Evolutionary conservation across 2,113 vertebrate species (phyloP), one percentile per base, ranked within the genome.

Genomic region (Vimba vimba): DNA sequence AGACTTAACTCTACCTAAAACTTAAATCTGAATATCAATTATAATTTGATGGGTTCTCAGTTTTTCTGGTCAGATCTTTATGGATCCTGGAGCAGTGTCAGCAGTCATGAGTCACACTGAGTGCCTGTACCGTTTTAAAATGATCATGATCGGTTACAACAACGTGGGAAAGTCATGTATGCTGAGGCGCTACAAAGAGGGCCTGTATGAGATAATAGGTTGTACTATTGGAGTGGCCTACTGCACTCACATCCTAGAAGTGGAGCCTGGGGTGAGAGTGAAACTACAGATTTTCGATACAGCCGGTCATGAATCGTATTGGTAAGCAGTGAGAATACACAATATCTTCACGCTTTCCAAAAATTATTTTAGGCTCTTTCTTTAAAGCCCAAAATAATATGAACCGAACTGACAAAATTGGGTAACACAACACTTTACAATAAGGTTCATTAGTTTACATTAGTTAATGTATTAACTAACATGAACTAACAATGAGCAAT

Each of bases 81-180:
- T 47, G 45, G 45, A 11, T 47, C 11, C 45, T 47, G 11, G 45
- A 47, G 45, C 33, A 36, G 33, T 36, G 33, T 36, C 47, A 75
- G 52, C 66, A 1, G 74, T 25, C 55, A 96, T 95, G 95, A 96
- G 97, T 79, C 90, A 90, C 82, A 92, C 92, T 0, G 85, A 90
- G 84, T 97, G 96, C 95, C 94, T 95, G 9, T 79, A 79, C 76
- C 0, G 4, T 36, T 79, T 79, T 59, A 59, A 79, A 79, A 36
- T 79, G 30, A n/a, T 79, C 30, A 30, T 59, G 52, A 23, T 79
- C 39, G 52, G 76, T 39, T 19, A 36, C 2, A 0, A 33, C n/a
- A 4, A 4, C 59, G 52, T 57, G 3, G 45, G 74, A 8, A 78
- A 78, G 19, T 57, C 76, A 23, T 78, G 11, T 4, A 52, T 50